Evolutionary conservation across 2,113 vertebrate genomes (phyloP), one percentile per base, ranked within the genome.

Genomic region (Sylvicapra grimmia): DNA sequence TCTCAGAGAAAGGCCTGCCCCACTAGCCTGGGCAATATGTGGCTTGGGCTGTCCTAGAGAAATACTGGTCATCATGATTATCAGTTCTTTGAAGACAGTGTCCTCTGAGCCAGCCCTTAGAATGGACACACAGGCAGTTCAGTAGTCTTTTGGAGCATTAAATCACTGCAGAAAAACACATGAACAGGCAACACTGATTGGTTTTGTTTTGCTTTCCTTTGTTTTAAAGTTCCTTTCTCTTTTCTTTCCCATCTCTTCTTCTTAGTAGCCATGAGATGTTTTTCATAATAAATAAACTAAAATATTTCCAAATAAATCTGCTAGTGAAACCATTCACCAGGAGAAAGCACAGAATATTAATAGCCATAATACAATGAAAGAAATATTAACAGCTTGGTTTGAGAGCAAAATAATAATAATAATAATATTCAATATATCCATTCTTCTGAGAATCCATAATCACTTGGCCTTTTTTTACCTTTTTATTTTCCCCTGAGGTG

Each of bases 51-150:
- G 84, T 79, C 86, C 63, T 87, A 85, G 63, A 92, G 94, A 96
- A 96, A 75, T 86, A 89, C 96, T 94, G 65, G 95, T 97, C 93
- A 61, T 72, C 77, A 2, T 8, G 12, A 56, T 96, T 90, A 12
- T 97, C 89, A 92, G 95, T 44, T 97, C 94, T 96, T 94, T 98
- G 97, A 97, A 96, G 96, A 92, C 79, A 0, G 33, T 49, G 92
- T 97, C 97, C 89, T 96, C 95, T 68, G 89, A 90, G 75, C 98
- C 96, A 84, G 1, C 95, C 65, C 90, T 98, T 90, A 93, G 36
- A 96, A 94, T 90, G 97, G 90, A 95, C 86, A 96, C 77, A 59
- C 3, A 49, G 27, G 79, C 15, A 40, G 80, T 96, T 96, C 68
- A 96, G 31, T 72, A 91, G 96, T 59, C 95, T 96, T 97, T 97